These are phyloP conservation scores for Oncorhynchus keta DNA, from an alignment of 2,113 vertebrate genomes.

Conservation along the genomic window DNA sequence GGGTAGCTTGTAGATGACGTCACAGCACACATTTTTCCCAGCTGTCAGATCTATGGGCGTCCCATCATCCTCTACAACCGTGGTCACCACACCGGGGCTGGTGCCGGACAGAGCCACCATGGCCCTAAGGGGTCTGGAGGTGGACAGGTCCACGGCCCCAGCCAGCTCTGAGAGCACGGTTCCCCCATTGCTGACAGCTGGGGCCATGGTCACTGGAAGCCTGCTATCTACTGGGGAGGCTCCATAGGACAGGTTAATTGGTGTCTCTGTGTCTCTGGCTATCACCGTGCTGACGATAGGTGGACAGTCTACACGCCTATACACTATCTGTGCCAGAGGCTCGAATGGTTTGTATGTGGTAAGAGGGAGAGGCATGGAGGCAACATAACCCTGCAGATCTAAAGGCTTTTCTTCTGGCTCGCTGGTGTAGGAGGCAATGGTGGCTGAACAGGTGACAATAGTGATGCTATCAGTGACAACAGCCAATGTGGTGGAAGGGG, in stretches of 20 bases:
- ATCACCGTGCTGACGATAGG: slow-evolving; percentile 50
- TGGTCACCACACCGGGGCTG: slow-evolving; percentile 81
- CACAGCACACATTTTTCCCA: slow-evolving; percentile 91
- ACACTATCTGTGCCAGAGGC: slow-evolving; percentile 75
- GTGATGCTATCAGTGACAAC: slow-evolving; percentile 78
- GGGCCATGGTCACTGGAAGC: slow-evolving; percentile 70
- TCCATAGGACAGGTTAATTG: slow-evolving; percentile 90
- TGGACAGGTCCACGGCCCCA: slow-evolving; percentile 90
- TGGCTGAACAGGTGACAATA: slow-evolving; percentile 80
- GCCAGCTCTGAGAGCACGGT: slow-evolving; percentile 67
- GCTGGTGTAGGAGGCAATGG: slow-evolving; percentile 75
- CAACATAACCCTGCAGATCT: slow-evolving; percentile 75
- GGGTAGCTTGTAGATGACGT: slow-evolving; percentile 93
- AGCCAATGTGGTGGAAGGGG: slow-evolving; percentile 73
- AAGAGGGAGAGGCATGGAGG: slow-evolving; percentile 81
- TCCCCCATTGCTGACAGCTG: slow-evolving; percentile 76
- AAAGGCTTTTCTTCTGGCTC: slow-evolving; percentile 79
- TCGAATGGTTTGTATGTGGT: slow-evolving; percentile 84
- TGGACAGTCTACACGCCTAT: slow-evolving; percentile 71
- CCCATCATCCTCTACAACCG: slow-evolving; percentile 89
- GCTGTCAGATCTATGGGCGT: slow-evolving; percentile 94
- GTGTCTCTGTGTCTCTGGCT: slow-evolving; percentile 74
- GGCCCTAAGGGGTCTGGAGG: slow-evolving; percentile 85
- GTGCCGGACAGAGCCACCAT: slow-evolving; percentile 84
- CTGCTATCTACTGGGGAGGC: slow-evolving; percentile 70